Evolutionary conservation across 2,113 vertebrate species (phyloP), one percentile per base, ranked within the genome.

Genomic region (Phalacrocorax pelagicus): DNA sequence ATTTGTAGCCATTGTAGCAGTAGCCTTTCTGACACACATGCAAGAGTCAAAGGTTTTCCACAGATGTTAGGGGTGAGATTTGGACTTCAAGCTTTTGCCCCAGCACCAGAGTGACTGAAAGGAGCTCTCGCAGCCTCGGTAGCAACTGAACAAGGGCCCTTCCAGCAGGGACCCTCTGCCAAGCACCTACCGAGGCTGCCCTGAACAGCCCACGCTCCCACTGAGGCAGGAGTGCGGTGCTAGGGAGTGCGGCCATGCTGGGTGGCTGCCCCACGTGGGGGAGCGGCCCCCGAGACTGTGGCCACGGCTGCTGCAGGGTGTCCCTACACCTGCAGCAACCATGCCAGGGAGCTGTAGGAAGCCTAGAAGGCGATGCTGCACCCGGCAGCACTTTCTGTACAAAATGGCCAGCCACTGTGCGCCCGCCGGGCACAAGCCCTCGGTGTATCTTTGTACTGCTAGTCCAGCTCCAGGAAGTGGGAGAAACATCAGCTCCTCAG

Each of bases 21-120:
- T 11, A 30, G 23, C 7, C 18, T 38, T 55, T 12, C 66, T 65
- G 55, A 40, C 54, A 63, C 15, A 29, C 1, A 1, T 32, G n/a
- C 15, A 70, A 16, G 10, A 16, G 16, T 7, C 51, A n/a, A 26
- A 83, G 15, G 15, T 65, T 51, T 89, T 44, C 55, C 6, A 10
- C 0, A 1, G 30, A n/a, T 1, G 3, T 27, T 8, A 42, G n/a
- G 22, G 34, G 5, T 42, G 32, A 62, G 9, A 36, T 27, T 15
- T 11, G 34, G 52, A 22, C 30, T 30, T 32, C 21, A 40, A 19
- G 47, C 21, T n/a, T 49, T n/a, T 27, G 5, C 9, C 20, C 21
- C 36, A 54, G 30, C n/a, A 46, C 13, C 11, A 42, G 21, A 67
- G 23, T 11, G n/a, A 9, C 30, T 58, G 74, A 70, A 54, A 59